Conservation (phyloP, 2,797 vertebrate species). For the Ctenopoma kingsleyae region DNA sequence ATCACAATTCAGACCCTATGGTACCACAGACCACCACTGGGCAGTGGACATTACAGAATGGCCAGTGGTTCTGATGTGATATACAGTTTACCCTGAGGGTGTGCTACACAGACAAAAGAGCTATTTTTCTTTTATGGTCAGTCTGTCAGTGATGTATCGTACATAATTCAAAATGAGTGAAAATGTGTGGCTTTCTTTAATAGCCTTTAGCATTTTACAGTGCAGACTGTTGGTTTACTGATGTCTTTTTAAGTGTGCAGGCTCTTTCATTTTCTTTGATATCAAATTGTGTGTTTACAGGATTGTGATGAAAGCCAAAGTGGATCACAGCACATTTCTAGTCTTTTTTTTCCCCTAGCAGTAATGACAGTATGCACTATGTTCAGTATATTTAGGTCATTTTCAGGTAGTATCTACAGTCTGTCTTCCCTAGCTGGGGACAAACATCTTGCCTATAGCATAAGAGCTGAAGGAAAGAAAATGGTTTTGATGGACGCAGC, state of each 20-base stretch:
- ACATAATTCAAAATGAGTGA: slow-evolving; percentile 64
- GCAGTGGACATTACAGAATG: slow-evolving; percentile 65
- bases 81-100: slow-evolving; percentile 68
- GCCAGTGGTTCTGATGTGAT: slow-evolving; percentile 69
- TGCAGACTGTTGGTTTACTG: slow-evolving; percentile 51
- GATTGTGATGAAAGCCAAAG: slow-evolving; percentile 56
- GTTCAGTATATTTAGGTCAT: slow-evolving; percentile 48
- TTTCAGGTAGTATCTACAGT: slow-evolving; percentile 48
- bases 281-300: slow-evolving; percentile 58
- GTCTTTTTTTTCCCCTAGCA: not conserved
- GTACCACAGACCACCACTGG: slow-evolving; percentile 71
- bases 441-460: slow-evolving; percentile 28
- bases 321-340: slow-evolving; percentile 37
- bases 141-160: slow-evolving; percentile 59
- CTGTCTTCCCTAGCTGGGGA: slow-evolving; percentile 22
- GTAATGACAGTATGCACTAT: slow-evolving; percentile 29
- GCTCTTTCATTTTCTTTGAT: slow-evolving; percentile 53
- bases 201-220: slow-evolving; percentile 52
- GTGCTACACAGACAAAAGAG: slow-evolving; percentile 49
- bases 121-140: slow-evolving; percentile 63
- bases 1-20: slow-evolving; percentile 66
- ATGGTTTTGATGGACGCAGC: slow-evolving; percentile 64
- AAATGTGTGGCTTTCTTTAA: slow-evolving; percentile 60
- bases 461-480: slow-evolving; percentile 43
- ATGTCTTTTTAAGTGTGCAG: slow-evolving; percentile 61